phyloP scores from a whole-genome alignment of 1,140 invertebrate genomes.

The Lasioglossum albipes region DNA sequence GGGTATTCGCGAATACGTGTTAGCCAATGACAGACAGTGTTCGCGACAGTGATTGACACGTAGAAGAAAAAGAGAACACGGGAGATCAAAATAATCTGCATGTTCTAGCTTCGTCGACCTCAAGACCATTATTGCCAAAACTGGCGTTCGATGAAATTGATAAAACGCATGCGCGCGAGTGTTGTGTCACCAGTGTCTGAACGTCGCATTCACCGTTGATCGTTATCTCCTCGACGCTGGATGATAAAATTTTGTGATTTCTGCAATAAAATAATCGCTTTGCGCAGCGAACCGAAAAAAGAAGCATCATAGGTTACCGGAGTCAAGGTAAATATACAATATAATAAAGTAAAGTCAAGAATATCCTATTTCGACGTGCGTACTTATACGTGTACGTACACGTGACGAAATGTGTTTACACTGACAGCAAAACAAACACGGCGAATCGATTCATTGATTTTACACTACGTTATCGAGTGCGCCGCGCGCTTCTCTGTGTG shows the following conservation, averaged over 20 bases:
- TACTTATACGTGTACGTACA: background rate
- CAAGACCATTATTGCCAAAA: background rate
- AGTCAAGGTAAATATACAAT: background rate
- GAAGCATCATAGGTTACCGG: background rate
- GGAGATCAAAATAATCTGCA: slow-evolving; percentile 10
- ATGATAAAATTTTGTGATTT: background rate
- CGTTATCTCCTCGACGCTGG: background rate
- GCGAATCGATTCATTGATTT: slow-evolving; percentile 9
- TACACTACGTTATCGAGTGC: background rate
- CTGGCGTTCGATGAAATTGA: background rate
- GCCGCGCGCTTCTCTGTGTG: no score
- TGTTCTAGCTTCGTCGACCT: background rate
- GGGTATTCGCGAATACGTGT: background rate
- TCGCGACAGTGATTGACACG: background rate
- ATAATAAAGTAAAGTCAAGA: background rate
- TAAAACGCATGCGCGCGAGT: slow-evolving; percentile 38
- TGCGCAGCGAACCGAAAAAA: background rate
- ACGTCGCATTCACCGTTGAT: slow-evolving; percentile 5
- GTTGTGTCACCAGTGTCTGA: slow-evolving; percentile 14
- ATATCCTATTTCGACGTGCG: background rate
- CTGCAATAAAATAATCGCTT: background rate
- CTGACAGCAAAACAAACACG: background rate
- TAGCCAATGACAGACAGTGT: background rate
- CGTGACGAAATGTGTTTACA: background rate
- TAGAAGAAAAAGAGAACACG: background rate